These are phyloP conservation scores for Sebastes iracundus DNA, from an alignment of 2,797 vertebrate genomes.

Conservation along the genomic window DNA sequence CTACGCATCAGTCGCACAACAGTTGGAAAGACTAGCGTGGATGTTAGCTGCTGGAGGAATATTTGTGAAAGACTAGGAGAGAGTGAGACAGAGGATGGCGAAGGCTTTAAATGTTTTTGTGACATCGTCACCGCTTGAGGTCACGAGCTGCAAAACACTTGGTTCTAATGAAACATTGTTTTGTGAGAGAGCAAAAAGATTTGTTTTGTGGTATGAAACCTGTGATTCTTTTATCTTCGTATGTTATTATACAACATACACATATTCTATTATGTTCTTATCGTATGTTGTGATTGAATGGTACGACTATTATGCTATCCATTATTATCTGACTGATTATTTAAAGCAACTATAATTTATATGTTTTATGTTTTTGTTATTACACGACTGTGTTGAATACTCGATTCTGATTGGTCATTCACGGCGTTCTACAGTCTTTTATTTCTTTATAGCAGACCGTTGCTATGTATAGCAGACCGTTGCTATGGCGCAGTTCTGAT, in stretches of 20 bases:
- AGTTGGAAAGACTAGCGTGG: constrained; percentile 4
- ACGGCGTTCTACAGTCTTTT: too few species aligned
- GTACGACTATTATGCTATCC: background rate
- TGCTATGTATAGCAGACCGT: too few species aligned
- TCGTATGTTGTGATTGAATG: background rate
- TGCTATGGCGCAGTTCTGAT: too few species aligned
- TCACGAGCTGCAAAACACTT: background rate
- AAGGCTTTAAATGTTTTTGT: background rate
- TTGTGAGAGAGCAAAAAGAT: background rate
- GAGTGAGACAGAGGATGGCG: background rate
- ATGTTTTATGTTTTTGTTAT: background rate
- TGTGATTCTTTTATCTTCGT: background rate
- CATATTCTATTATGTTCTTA: background rate
- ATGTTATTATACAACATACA: background rate
- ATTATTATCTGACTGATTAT: background rate
- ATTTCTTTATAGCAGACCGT: too few species aligned
- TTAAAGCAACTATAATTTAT: too few species aligned
- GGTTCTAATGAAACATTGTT: background rate
- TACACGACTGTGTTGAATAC: too few species aligned
- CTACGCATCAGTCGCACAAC: constrained; percentile 8
- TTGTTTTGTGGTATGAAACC: background rate
- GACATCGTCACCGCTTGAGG: background rate
- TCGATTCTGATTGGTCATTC: rapidly evolving
- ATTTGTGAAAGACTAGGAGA: background rate
- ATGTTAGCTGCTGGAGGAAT: constrained; percentile 1